Percentiles rank a stretch among this genome's conserved stretches.
Evolutionary conservation across 2,113 vertebrate genomes (phyloP).

Genomic region (Elephas maximus): DNA sequence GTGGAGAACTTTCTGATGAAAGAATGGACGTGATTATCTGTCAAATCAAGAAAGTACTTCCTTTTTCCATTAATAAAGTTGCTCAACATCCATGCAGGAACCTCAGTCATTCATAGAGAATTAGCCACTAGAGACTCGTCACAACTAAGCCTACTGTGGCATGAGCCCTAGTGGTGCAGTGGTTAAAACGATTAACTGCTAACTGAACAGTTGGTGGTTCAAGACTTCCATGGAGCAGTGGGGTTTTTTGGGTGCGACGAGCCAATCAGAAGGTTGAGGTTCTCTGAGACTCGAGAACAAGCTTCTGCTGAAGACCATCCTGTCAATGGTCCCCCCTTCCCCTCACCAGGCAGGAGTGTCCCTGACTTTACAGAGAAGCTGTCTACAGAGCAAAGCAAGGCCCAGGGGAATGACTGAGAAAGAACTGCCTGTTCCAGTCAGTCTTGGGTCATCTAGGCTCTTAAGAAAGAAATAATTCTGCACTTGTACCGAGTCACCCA

Average conservation of each 20-base stretch:
- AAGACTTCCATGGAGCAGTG: too few relatives aligned
- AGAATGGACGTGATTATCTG: background rate
- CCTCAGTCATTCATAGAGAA: background rate
- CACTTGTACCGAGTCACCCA: background rate
- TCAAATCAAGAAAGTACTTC: background rate
- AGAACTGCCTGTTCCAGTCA: rapidly evolving
- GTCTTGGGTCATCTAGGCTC: too few relatives aligned
- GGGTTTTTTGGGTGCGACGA: too few relatives aligned
- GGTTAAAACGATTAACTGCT: too few relatives aligned
- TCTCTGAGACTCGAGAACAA: background rate
- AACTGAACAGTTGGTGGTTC: too few relatives aligned
- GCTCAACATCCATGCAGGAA: background rate
- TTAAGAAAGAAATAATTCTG: background rate
- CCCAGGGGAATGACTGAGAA: background rate
- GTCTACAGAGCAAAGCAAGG: too few relatives aligned
- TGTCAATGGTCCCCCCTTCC: rapidly evolving
- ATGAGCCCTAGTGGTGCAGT: too few relatives aligned
- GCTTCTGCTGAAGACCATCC: too few relatives aligned
- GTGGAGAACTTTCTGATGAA: background rate
- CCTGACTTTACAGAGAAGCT: background rate
- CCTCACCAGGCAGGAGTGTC: background rate
- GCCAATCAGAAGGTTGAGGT: rapidly evolving
- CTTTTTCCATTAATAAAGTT: background rate
- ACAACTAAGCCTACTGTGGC: background rate
- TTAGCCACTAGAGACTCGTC: background rate